Base-by-base conservation (phyloP, 2,888 invertebrate genomes). In the Rugalucina vietnamica region DNA sequence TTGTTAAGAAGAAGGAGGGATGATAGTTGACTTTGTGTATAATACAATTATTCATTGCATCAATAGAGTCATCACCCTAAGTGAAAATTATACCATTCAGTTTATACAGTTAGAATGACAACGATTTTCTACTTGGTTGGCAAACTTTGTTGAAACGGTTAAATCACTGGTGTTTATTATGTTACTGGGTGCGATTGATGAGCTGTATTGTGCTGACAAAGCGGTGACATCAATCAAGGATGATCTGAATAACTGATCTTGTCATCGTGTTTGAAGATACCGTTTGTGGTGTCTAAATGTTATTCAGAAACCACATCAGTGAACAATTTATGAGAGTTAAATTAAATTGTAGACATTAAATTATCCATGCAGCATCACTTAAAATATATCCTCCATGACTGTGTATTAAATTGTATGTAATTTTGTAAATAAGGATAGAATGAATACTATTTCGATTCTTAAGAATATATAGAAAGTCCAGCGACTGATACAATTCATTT, bases 181-280 rank as follows among this genome's bases (percentile, higher is more conserved):
- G 29, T 34, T 14, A 34, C 65, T 65, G 10, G 34, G 34, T 65
- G 32, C 65, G 34, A 32, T 34, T 29, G 18, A 34, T 2, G 21
- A 24, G 65, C 34, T 65, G 32, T 34, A 65, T 65, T 65, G 34
- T 34, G 27, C 34, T 10, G 12, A 34, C 34, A 12, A 24, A 10
- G 18, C 34, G 65, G 65, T 34, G 8, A n/a, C 65, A 65, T 65
- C 65, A 65, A 14, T 65, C 29, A 65, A 27, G 18, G 65, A 65
- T 65, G 65, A 65, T 65, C 65, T 65, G 34, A 65, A n/a, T 65
- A n/a, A 21, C 34, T 12, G 34, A 65, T 65, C 65, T 65, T 65
- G 65, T 65, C 65, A 65, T 32, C 18, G 65, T 24, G 1, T 34
- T 65, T 34, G n/a, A 54, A 12, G 65, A 65, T 32, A 24, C 21